phyloP scores from a whole-genome alignment of 2,113 vertebrate species.

The Callopanchax toddi region DNA sequence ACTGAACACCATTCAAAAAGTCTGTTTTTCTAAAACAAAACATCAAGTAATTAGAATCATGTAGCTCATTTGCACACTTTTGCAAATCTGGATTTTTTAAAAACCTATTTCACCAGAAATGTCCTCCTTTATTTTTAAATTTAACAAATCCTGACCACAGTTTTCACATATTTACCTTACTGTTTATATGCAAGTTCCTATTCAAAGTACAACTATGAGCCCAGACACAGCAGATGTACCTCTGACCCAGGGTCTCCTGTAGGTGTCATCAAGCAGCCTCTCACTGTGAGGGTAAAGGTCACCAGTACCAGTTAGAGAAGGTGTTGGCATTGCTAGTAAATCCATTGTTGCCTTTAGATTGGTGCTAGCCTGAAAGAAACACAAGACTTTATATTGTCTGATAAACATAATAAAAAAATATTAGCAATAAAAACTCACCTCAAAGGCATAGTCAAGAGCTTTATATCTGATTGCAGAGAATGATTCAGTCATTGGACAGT shows the following conservation, averaged over 20 bases:
- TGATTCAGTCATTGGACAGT: background rate
- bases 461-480: conserved; percentile 69
- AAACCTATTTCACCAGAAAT: too few relatives aligned
- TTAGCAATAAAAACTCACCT: conserved; percentile 65
- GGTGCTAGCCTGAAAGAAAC: conserved; percentile 55
- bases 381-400: background rate
- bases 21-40: too few relatives aligned
- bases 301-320: conserved; percentile 43
- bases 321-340: conserved; percentile 69
- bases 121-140: too few relatives aligned
- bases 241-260: conserved; percentile 75
- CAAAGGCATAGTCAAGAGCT: conserved; percentile 76
- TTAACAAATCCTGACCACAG: background rate
- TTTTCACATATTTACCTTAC: background rate
- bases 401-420: too few relatives aligned
- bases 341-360: conserved; percentile 57
- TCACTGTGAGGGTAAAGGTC: conserved; percentile 64
- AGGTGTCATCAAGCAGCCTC: conserved; percentile 55
- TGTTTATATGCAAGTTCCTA: too few relatives aligned
- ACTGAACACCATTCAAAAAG: too few relatives aligned
- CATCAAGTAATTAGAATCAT: too few relatives aligned
- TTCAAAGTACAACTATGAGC: background rate
- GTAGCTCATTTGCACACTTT: too few relatives aligned
- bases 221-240: conserved; percentile 48
- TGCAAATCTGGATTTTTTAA: too few relatives aligned